These are phyloP conservation scores for Hippocampus abdominalis DNA, from an alignment of 2,113 vertebrate genomes.

Conservation along the genomic window DNA sequence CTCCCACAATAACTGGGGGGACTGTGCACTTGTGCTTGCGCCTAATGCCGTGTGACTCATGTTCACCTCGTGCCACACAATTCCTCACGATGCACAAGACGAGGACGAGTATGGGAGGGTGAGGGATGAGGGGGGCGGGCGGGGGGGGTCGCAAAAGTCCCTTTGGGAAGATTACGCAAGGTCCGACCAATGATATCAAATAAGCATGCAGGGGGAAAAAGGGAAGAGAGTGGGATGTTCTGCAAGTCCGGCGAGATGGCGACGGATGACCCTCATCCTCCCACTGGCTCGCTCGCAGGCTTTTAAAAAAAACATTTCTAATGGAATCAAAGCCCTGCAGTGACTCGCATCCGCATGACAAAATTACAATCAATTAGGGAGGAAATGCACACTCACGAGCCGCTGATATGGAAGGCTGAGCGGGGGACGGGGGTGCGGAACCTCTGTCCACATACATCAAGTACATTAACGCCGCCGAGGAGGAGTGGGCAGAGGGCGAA, in stretches of 20 bases:
- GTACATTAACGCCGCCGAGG: constrained; percentile 17
- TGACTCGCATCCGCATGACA: constrained; percentile 36
- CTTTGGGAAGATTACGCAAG: constrained; percentile 58
- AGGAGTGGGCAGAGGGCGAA: neutral
- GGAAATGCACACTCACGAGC: constrained; percentile 9
- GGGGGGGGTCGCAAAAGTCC: constrained; percentile 36
- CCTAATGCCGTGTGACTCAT: constrained; percentile 45
- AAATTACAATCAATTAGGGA: constrained; percentile 52
- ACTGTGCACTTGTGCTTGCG: constrained; percentile 2
- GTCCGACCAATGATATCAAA: constrained; percentile 47
- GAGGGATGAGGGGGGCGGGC: neutral
- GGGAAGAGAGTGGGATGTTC: constrained; percentile 24
- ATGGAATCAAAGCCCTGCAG: constrained; percentile 48
- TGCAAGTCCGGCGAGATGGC: constrained; percentile 46
- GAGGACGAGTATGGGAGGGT: constrained; percentile 12
- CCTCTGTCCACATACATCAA: constrained; percentile 31
- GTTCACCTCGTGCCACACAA: constrained; percentile 25
- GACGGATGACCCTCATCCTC: constrained; percentile 32
- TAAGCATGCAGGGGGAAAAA: constrained; percentile 23
- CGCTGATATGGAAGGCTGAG: constrained; percentile 26
- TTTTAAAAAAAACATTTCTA: constrained; percentile 34
- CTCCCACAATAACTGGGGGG: constrained; percentile 3
- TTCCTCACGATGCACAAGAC: constrained; percentile 27
- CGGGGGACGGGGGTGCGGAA: constrained; percentile 12
- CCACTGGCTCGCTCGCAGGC: constrained; percentile 26